Conservation (phyloP, 2,797 vertebrate genomes). For the Menidia menidia region DNA sequence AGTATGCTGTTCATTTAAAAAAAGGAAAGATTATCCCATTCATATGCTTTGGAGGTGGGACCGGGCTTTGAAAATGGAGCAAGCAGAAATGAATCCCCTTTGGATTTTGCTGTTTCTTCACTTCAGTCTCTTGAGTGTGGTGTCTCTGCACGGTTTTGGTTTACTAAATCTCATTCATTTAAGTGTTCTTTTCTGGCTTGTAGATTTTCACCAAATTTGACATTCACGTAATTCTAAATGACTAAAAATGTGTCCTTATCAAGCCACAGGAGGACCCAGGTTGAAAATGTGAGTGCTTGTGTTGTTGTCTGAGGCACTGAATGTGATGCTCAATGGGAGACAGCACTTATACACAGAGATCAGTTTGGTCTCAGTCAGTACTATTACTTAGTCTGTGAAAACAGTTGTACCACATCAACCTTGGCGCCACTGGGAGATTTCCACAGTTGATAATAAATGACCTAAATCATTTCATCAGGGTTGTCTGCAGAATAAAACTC, state of each 20-base stretch:
- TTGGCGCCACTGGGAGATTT: not conserved
- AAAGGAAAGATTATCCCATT: slow-evolving; percentile 21
- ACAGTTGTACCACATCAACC: not conserved
- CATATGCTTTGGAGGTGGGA: slow-evolving; percentile 8
- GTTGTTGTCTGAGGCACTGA: slow-evolving; percentile 2
- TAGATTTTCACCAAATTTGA: not conserved
- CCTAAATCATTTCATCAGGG: slow-evolving; percentile 1
- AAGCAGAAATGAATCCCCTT: slow-evolving; percentile 11
- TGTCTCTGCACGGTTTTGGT: not conserved
- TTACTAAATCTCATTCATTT: not conserved
- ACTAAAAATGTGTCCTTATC: not conserved
- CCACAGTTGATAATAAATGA: not conserved
- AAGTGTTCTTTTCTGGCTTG: slow-evolving; percentile 13
- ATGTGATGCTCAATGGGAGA: not conserved
- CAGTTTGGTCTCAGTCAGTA: slow-evolving; percentile 4
- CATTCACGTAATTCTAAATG: not conserved
- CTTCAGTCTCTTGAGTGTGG: slow-evolving; percentile 7
- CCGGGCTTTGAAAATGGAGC: slow-evolving; percentile 14
- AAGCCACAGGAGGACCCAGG: not conserved
- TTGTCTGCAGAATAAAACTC: not conserved
- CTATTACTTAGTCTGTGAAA: slow-evolving; percentile 5
- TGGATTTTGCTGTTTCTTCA: not conserved
- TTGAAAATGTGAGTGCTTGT: not conserved
- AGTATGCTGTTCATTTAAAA: slow-evolving; percentile 36
- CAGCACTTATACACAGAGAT: not conserved